Conservation (phyloP, 2,888 invertebrate genomes). For the Acrobeloides nanus region DNA sequence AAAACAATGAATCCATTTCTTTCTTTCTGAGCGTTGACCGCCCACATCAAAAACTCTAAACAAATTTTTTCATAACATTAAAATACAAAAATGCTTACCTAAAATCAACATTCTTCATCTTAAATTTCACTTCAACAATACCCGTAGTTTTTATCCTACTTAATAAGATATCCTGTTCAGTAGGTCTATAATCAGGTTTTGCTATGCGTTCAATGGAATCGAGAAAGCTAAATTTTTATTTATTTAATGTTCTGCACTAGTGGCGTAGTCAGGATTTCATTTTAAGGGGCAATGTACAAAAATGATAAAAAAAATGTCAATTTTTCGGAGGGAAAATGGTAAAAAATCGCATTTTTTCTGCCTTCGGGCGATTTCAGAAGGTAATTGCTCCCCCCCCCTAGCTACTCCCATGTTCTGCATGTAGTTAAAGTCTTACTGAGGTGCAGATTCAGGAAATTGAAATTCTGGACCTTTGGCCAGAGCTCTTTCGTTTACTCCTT, state of each 20-base stretch:
- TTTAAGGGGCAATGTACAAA: neutral
- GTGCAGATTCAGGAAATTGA: slow-evolving; percentile 46
- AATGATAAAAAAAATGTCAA: neutral
- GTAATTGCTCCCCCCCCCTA: neutral
- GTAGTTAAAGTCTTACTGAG: slow-evolving; percentile 31
- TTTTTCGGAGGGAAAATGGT: neutral
- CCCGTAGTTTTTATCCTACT: slow-evolving; percentile 52
- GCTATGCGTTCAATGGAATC: slow-evolving; percentile 41
- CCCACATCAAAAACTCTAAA: slow-evolving; percentile 53
- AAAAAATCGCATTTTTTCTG: neutral
- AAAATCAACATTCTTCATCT: slow-evolving; percentile 53
- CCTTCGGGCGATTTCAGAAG: slow-evolving; percentile 1
- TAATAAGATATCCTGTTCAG: slow-evolving; percentile 52
- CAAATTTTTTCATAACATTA: slow-evolving; percentile 7
- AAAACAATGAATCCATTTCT: slow-evolving; percentile 36
- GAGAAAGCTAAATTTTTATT: slow-evolving; percentile 42
- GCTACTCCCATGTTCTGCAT: neutral
- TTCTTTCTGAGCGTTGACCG: slow-evolving; percentile 49
- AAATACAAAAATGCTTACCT: slow-evolving; percentile 24
- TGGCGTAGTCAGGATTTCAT: neutral
- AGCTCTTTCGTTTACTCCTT: slow-evolving; percentile 28
- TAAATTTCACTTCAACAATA: slow-evolving; percentile 53
- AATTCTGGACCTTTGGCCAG: slow-evolving; percentile 42
- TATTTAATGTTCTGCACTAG: neutral
- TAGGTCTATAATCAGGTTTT: slow-evolving; percentile 39